A percentile compares a stretch with the other conserved stretches of the same genome.
Evolutionary conservation across 2,888 invertebrate genomes (phyloP).

Genomic region (Miltochrista miniata): DNA sequence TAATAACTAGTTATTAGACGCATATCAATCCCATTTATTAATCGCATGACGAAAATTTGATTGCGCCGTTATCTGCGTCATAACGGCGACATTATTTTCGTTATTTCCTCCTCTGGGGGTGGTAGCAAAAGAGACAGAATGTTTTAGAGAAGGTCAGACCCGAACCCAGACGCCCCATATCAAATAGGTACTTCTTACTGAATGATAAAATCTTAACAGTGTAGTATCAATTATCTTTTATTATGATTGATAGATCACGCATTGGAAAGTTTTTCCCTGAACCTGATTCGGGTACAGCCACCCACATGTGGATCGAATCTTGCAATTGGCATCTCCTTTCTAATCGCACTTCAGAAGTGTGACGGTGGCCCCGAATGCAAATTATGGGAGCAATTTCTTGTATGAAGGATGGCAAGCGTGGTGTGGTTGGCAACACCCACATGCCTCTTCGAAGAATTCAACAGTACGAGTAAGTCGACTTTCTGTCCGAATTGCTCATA

Average conservation of each 20-base stretch:
- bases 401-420: conserved; percentile 73
- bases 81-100: too few species aligned
- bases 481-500: conserved; percentile 69
- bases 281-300: conserved; percentile 51
- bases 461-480: conserved; percentile 69
- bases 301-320: conserved; percentile 62
- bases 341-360: conserved; percentile 76
- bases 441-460: conserved; percentile 74
- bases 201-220: conserved; percentile 7
- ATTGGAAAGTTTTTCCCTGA: conserved; percentile 43
- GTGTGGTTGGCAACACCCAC: conserved; percentile 72
- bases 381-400: conserved; percentile 78
- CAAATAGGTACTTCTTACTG: conserved; percentile 1
- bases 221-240: conserved; percentile 1
- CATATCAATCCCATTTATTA: neutral
- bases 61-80: neutral
- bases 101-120: neutral
- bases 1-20: too few species aligned
- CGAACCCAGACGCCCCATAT: too few species aligned
- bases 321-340: conserved; percentile 78
- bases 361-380: conserved; percentile 79
- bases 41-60: neutral
- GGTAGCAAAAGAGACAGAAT: neutral
- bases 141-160: too few species aligned
- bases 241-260: conserved; percentile 22